Percentiles rank a stretch among this genome's conserved stretches.
phyloP scores from a whole-genome alignment of 2,113 vertebrate species.

The Caracal caracal region DNA sequence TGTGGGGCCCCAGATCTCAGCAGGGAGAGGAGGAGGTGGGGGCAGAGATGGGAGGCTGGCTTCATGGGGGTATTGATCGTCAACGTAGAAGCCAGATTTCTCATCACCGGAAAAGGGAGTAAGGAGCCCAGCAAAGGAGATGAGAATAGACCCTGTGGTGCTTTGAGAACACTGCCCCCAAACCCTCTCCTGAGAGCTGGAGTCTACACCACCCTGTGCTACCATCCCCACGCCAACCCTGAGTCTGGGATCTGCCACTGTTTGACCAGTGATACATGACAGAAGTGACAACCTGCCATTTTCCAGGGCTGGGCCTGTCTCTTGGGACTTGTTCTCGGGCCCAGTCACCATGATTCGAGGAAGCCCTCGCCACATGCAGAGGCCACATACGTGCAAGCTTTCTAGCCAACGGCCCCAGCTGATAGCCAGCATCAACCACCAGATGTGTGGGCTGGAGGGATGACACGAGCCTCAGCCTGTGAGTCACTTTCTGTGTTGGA shows the following conservation, averaged over 20 bases:
- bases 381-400: rapidly evolving
- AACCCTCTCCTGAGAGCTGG: background rate
- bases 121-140: background rate
- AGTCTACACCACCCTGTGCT: too few relatives aligned
- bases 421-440: background rate
- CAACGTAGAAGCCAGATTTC: background rate
- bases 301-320: background rate
- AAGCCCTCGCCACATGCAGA: background rate
- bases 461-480: rapidly evolving
- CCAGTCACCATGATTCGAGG: background rate
- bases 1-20: background rate
- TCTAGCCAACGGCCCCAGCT: background rate
- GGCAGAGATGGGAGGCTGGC: background rate
- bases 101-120: background rate
- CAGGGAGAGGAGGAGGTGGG: background rate
- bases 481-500: background rate
- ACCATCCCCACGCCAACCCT: background rate
- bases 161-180: background rate
- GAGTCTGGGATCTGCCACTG: background rate
- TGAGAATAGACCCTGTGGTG: background rate
- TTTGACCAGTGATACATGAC: background rate
- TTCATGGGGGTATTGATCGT: rapidly evolving
- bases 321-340: background rate
- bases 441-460: rapidly evolving
- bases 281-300: background rate